Evolutionary conservation across 2,113 vertebrate genomes (phyloP).

Genomic region (Phoenicopterus ruber): DNA sequence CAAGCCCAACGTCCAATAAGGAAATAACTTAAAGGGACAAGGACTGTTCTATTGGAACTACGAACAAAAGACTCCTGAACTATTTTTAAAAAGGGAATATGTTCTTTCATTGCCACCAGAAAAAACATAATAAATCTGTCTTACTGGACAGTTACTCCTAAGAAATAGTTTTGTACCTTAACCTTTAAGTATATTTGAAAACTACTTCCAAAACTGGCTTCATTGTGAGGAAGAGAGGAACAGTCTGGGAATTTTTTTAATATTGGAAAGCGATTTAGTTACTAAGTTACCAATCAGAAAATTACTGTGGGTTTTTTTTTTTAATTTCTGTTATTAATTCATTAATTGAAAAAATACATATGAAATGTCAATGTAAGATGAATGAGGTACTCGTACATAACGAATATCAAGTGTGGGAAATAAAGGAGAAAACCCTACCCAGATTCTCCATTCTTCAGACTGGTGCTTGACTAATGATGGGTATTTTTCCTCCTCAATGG

Average conservation of each 20-base stretch:
- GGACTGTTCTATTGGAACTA: not conserved
- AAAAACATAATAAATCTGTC: not conserved
- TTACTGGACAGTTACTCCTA: not conserved
- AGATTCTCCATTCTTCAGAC: not conserved
- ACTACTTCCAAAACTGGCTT: not conserved
- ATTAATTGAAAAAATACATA: not conserved
- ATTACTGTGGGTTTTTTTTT: not conserved
- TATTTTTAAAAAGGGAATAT: not conserved
- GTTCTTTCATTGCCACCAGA: not conserved
- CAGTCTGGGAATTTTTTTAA: not conserved
- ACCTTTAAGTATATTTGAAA: not conserved
- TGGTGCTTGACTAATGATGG: not conserved
- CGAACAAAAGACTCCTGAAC: not conserved
- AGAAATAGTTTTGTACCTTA: not conserved
- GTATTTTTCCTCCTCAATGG: not conserved
- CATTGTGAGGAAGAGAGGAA: not conserved
- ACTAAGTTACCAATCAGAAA: not conserved
- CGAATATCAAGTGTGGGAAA: not conserved
- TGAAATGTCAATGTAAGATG: not conserved
- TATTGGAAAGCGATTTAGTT: not conserved
- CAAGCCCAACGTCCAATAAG: not conserved
- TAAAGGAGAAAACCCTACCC: not conserved
- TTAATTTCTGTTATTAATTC: not conserved
- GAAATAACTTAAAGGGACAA: not conserved
- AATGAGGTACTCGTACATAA: not conserved